Conservation (phyloP, 1,140 invertebrate species). For the Rhyacophila brunnea region DNA sequence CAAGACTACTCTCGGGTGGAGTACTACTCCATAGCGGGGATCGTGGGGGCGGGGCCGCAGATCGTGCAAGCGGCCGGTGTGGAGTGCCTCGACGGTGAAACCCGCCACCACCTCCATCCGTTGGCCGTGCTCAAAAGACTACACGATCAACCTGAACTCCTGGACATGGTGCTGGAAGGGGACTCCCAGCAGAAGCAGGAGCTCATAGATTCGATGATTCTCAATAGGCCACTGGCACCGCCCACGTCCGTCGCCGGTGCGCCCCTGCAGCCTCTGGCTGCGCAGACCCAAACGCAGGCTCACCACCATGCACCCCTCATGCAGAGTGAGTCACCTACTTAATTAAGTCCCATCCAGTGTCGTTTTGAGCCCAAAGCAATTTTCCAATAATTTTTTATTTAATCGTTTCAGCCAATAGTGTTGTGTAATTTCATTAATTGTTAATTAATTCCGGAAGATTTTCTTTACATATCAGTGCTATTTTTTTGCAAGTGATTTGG, state of each 20-base stretch:
- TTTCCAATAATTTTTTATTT: no score
- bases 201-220: constrained; percentile 21
- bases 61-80: no score
- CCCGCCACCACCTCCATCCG: constrained; percentile 21
- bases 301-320: constrained; percentile 24
- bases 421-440: no score
- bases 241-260: constrained; percentile 6
- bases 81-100: no score
- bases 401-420: no score
- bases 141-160: constrained; percentile 28
- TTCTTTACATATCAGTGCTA: no score
- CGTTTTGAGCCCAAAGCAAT: no score
- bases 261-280: constrained; percentile 16
- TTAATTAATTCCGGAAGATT: no score
- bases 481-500: no score
- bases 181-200: constrained; percentile 21
- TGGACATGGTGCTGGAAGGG: constrained; percentile 28
- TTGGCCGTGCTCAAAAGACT: constrained; percentile 26
- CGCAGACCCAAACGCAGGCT: constrained; percentile 23
- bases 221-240: constrained; percentile 13
- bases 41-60: no score
- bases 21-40: constrained; percentile 8
- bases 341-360: no score
- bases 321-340: constrained; percentile 25
- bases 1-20: constrained; percentile 13